phyloP scores from a whole-genome alignment of 2,888 invertebrate species.

The Pseudoips prasinana region DNA sequence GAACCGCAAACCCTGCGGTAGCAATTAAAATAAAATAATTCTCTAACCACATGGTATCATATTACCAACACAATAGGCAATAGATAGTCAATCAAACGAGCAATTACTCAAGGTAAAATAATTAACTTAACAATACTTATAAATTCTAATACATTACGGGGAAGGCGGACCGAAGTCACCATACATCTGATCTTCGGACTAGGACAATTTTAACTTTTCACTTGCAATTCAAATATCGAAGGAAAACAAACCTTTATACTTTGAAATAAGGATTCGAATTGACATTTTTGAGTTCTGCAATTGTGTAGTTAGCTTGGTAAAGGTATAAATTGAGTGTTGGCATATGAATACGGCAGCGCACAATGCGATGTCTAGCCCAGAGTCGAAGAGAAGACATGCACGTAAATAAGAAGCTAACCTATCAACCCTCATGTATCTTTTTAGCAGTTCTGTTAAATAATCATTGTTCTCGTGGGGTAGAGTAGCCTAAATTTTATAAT shows the following conservation, averaged over 20 bases:
- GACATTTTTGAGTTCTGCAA: too few species aligned
- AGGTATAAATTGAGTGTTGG: constrained; percentile 67
- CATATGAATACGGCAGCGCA: constrained; percentile 67
- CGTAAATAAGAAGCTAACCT: constrained; percentile 60
- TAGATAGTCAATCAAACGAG: constrained; percentile 45
- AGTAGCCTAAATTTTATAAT: background rate
- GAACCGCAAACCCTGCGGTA: too few species aligned
- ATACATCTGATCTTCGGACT: constrained; percentile 49
- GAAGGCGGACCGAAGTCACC: constrained; percentile 49
- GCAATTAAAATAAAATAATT: too few species aligned
- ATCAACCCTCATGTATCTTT: constrained; percentile 49
- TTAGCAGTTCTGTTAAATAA: constrained; percentile 42
- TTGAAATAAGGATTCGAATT: too few species aligned
- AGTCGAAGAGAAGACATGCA: constrained; percentile 32
- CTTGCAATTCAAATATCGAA: too few species aligned
- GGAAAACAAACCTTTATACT: too few species aligned
- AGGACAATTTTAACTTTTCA: constrained; percentile 6
- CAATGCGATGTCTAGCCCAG: constrained; percentile 58
- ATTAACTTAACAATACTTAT: constrained; percentile 61
- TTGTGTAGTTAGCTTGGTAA: constrained; percentile 28
- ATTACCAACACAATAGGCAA: constrained; percentile 28
- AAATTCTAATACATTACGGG: constrained; percentile 59
- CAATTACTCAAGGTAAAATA: constrained; percentile 69
- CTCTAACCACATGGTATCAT: too few species aligned
- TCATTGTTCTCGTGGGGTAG: constrained; percentile 15